Conservation (phyloP, 2,113 vertebrate species). For the Montifringilla adamsi region DNA sequence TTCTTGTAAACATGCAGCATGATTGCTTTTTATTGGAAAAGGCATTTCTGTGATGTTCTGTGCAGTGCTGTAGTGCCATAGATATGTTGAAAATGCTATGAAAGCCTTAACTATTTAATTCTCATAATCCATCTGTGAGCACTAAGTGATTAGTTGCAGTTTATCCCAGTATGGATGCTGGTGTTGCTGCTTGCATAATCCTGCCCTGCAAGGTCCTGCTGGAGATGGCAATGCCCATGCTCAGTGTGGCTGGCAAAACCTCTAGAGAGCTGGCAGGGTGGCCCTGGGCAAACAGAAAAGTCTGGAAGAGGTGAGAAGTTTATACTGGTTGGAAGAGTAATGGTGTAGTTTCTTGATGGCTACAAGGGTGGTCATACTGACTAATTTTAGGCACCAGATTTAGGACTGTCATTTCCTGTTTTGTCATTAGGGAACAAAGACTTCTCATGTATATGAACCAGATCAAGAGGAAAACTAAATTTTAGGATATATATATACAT, state of each 20-base stretch:
- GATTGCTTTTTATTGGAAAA: conserved; percentile 56
- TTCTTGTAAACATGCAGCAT: conserved; percentile 54
- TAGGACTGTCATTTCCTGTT: neutral
- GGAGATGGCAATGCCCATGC: neutral
- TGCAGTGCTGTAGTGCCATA: neutral
- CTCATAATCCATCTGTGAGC: neutral
- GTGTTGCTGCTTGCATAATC: neutral
- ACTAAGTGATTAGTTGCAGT: conserved; percentile 38
- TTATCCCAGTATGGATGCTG: neutral
- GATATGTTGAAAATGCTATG: neutral
- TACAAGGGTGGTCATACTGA: neutral
- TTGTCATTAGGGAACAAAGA: neutral
- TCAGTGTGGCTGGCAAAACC: neutral
- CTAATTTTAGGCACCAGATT: neutral
- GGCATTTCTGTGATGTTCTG: conserved; percentile 1
- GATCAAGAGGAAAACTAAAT: neutral
- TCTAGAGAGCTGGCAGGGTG: neutral
- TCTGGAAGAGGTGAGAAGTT: neutral
- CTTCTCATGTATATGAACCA: neutral
- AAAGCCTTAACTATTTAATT: conserved; percentile 49
- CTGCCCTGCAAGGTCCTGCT: neutral
- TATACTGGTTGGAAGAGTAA: neutral
- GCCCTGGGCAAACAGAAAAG: neutral
- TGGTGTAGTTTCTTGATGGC: neutral
- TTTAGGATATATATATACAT: neutral